Percentiles rank a stretch among this genome's conserved stretches.
Conservation (phyloP, 1,140 invertebrate species). For the Drosophila tani region DNA sequence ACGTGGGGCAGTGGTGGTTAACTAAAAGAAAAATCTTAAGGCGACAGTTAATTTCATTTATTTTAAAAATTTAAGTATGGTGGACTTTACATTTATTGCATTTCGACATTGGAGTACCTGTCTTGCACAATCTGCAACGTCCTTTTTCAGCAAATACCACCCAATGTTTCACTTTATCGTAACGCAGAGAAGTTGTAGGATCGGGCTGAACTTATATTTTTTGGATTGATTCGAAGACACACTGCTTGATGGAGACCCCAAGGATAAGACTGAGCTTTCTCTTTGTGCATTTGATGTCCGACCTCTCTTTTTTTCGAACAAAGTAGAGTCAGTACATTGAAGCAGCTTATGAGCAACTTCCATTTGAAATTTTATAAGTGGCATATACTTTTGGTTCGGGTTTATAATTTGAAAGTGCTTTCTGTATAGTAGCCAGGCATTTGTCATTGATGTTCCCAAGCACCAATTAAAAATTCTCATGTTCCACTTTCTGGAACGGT, state of each 20-base stretch:
- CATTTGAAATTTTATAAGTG: no score
- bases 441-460: no score
- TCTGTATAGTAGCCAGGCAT: no score
- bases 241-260: conserved; percentile 30
- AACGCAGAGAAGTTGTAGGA: no score
- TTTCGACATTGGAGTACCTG: conserved; percentile 45
- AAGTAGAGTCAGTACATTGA: neutral
- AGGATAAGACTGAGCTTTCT: conserved; percentile 11
- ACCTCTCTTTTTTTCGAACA: conserved; percentile 20
- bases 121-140: conserved; percentile 44
- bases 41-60: no score
- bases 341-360: no score
- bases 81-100: conserved; percentile 47
- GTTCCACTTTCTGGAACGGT: no score
- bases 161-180: conserved; percentile 41
- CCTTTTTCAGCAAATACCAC: conserved; percentile 46
- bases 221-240: no score
- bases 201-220: conserved; percentile 33
- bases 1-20: conserved; percentile 13
- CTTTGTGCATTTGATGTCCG: conserved; percentile 27
- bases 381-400: no score
- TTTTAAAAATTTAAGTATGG: conserved; percentile 15
- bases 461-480: no score
- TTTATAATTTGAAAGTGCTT: no score
- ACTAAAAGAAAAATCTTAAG: no score